Conservation (phyloP, 1,140 invertebrate genomes). For the Aricia agestis region DNA sequence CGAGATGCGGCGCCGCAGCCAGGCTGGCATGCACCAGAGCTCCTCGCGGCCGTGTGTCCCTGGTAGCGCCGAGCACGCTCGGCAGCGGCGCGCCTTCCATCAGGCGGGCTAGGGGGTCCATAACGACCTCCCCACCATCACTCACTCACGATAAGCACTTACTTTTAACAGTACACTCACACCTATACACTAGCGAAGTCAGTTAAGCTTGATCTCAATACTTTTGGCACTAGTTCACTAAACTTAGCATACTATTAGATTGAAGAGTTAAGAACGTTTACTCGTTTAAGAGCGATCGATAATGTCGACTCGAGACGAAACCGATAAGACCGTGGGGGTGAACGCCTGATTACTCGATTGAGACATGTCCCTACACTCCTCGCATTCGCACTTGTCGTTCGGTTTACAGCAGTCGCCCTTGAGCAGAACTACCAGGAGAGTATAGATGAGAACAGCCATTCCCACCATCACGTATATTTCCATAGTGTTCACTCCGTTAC, state of each 20-base stretch:
- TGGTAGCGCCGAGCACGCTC: slow-evolving; percentile 78
- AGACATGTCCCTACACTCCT: slow-evolving; percentile 54
- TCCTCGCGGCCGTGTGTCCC: slow-evolving; percentile 78
- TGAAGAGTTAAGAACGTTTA: not conserved
- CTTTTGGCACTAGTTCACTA: slow-evolving; percentile 20
- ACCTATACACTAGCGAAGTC: slow-evolving; percentile 3
- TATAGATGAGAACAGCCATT: slow-evolving; percentile 60
- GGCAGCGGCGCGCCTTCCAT: slow-evolving; percentile 82
- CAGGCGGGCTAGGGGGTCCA: slow-evolving; percentile 87
- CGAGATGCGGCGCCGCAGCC: slow-evolving; percentile 81
- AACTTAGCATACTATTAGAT: not conserved
- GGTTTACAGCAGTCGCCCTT: slow-evolving; percentile 57
- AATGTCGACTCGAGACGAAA: slow-evolving; percentile 54
- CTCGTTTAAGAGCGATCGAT: slow-evolving; percentile 38
- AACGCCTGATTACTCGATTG: slow-evolving; percentile 26
- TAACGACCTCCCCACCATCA: slow-evolving; percentile 46
- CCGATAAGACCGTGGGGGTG: slow-evolving; percentile 41
- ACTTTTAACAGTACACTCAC: not conserved
- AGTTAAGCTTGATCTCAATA: not conserved
- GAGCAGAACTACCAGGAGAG: slow-evolving; percentile 44
- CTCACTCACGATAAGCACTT: slow-evolving; percentile 18
- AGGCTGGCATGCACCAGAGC: slow-evolving; percentile 86
- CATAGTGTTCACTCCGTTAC: slow-evolving; percentile 41
- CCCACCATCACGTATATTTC: slow-evolving; percentile 65
- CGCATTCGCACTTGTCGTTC: slow-evolving; percentile 53